A percentile compares a stretch with the other conserved stretches of the same genome.
These are phyloP conservation scores for Hyla sarda DNA, from an alignment of 2,113 vertebrate species.

Conservation along the genomic window DNA sequence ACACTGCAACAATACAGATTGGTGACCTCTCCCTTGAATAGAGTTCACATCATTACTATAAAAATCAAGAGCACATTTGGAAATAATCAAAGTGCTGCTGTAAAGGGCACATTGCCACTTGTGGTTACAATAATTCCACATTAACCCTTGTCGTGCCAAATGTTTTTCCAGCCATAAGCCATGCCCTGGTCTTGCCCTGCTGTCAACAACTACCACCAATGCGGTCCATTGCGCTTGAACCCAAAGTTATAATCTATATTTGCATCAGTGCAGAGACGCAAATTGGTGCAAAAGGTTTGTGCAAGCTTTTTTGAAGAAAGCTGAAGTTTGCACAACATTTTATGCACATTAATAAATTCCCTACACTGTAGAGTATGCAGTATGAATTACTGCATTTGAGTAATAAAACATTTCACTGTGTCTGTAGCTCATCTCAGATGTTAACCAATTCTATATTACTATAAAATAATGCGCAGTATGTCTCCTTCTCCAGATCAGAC, in stretches of 20 bases:
- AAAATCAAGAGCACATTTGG: background rate
- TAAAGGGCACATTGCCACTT: background rate
- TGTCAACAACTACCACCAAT: background rate
- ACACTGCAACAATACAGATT: background rate
- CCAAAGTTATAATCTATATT: too few relatives aligned
- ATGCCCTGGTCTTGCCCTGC: background rate
- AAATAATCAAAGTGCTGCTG: background rate
- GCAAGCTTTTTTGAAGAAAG: too few relatives aligned
- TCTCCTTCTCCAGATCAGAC: background rate
- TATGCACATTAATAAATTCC: too few relatives aligned
- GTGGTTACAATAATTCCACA: background rate
- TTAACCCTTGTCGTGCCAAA: background rate
- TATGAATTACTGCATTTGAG: background rate
- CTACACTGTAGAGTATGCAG: background rate
- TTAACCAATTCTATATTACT: background rate
- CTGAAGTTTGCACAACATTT: too few relatives aligned
- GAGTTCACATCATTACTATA: constrained; percentile 20
- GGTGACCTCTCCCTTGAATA: constrained; percentile 12
- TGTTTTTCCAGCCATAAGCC: background rate
- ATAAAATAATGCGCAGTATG: background rate
- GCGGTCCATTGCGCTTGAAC: background rate
- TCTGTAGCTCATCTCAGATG: background rate
- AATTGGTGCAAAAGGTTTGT: too few relatives aligned
- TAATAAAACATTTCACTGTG: background rate
- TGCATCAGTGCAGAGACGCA: too few relatives aligned